phyloP scores from a whole-genome alignment of 2,888 invertebrate genomes.

The Plebejus argus region DNA sequence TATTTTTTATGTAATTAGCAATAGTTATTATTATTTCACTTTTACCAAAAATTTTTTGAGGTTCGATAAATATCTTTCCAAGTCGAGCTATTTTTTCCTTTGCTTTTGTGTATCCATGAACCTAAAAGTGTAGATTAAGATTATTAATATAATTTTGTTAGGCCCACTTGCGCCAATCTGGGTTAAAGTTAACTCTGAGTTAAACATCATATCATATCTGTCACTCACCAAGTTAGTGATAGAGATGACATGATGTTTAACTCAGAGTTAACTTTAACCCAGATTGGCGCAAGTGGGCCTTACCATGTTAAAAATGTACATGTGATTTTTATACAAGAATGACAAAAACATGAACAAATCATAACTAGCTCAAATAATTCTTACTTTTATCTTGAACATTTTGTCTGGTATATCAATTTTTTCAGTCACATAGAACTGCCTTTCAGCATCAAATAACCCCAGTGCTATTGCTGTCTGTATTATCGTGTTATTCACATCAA shows the following conservation, averaged over 20 bases:
- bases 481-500: slow-evolving; percentile 48
- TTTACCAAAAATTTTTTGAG: slow-evolving; percentile 32
- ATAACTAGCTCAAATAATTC: slow-evolving; percentile 1
- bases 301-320: background rate
- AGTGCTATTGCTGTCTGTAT: slow-evolving; percentile 46
- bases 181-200: too few relatives aligned
- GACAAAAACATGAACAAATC: background rate
- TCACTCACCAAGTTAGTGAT: too few relatives aligned
- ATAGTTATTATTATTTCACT: too few relatives aligned
- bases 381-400: slow-evolving; percentile 53
- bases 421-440: slow-evolving; percentile 52
- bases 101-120: slow-evolving; percentile 35
- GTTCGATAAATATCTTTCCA: slow-evolving; percentile 35
- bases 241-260: too few relatives aligned
- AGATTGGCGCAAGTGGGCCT: too few relatives aligned
- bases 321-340: background rate
- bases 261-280: too few relatives aligned
- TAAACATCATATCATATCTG: too few relatives aligned
- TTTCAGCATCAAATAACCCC: slow-evolving; percentile 43
- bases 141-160: too few relatives aligned
- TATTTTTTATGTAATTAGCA: too few relatives aligned
- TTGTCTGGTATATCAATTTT: slow-evolving; percentile 48
- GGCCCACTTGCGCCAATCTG: too few relatives aligned
- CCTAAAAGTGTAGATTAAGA: slow-evolving; percentile 29
- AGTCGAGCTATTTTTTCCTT: slow-evolving; percentile 37